These are phyloP conservation scores for Porites evermanni DNA, from an alignment of 92 coral and sea anemone species.

Conservation along the genomic window DNA sequence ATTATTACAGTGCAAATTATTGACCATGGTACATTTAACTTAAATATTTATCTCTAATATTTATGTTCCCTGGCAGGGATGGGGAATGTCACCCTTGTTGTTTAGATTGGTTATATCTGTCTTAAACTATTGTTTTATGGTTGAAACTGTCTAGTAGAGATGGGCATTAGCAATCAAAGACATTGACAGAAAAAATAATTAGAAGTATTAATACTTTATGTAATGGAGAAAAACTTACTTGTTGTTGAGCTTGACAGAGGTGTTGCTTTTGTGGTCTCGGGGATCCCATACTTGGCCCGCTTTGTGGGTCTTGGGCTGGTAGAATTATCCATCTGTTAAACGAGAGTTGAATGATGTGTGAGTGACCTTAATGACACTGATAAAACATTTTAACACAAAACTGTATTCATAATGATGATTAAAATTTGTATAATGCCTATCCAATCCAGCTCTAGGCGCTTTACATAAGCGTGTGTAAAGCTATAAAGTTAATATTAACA, in stretches of 20 bases:
- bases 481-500: too few relatives aligned
- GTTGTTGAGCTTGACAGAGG: slow-evolving; percentile 45
- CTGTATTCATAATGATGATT: neutral
- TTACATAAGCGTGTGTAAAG: too few relatives aligned
- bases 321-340: slow-evolving; percentile 51
- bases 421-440: too few relatives aligned
- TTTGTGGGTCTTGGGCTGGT: slow-evolving; percentile 57
- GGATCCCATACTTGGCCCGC: slow-evolving; percentile 53
- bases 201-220: slow-evolving; percentile 42
- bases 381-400: slow-evolving; percentile 32
- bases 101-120: slow-evolving; percentile 36
- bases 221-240: slow-evolving; percentile 44
- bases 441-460: too few relatives aligned
- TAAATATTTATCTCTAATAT: neutral
- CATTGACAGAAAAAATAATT: slow-evolving; percentile 53
- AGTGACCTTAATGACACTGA: slow-evolving; percentile 43
- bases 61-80: slow-evolving; percentile 11
- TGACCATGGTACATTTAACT: slow-evolving; percentile 46
- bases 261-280: slow-evolving; percentile 46
- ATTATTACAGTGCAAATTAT: slow-evolving; percentile 17
- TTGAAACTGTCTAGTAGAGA: slow-evolving; percentile 36
- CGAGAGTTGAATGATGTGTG: slow-evolving; percentile 48
- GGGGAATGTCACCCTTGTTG: slow-evolving; percentile 42
- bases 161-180: slow-evolving; percentile 46
- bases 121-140: slow-evolving; percentile 50